A percentile compares a stretch with the other conserved stretches of the same genome.
These are phyloP conservation scores for Melanogrammus aeglefinus DNA, from an alignment of 2,797 vertebrate genomes.

Conservation along the genomic window DNA sequence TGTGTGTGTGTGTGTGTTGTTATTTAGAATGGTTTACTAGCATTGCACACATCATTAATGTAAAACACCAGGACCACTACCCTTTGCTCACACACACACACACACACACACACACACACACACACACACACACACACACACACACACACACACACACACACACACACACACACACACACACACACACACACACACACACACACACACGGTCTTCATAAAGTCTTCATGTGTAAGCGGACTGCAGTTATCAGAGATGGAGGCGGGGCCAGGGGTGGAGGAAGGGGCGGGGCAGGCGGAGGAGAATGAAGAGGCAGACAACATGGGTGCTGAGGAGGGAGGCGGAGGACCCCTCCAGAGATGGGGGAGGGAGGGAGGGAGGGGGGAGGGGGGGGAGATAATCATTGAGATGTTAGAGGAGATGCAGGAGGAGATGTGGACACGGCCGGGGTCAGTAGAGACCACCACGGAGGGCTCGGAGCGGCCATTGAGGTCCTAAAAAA, in stretches of 20 bases:
- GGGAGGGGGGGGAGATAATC: not conserved
- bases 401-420: not conserved
- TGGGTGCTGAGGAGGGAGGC: not conserved
- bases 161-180: not conserved
- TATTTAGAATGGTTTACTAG: not conserved
- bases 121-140: not conserved
- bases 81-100: not conserved
- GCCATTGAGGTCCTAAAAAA: conserved; percentile 19
- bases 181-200: no score
- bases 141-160: not conserved
- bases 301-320: not conserved
- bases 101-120: not conserved
- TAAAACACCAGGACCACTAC: not conserved
- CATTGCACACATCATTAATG: not conserved
- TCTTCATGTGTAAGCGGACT: conserved; percentile 52
- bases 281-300: conserved; percentile 5
- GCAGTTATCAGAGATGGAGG: conserved; percentile 38
- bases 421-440: not conserved
- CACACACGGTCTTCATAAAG: conserved; percentile 47
- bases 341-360: not conserved
- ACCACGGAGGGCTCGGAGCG: not conserved
- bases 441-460: not conserved
- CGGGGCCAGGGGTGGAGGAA: not conserved
- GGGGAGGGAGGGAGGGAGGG: not conserved
- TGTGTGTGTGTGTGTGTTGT: conserved; percentile 2